A percentile compares a stretch with the other conserved stretches of the same genome.
These are phyloP conservation scores for Saimiri boliviensis DNA, from an alignment of 2,113 vertebrate species.

Conservation along the genomic window DNA sequence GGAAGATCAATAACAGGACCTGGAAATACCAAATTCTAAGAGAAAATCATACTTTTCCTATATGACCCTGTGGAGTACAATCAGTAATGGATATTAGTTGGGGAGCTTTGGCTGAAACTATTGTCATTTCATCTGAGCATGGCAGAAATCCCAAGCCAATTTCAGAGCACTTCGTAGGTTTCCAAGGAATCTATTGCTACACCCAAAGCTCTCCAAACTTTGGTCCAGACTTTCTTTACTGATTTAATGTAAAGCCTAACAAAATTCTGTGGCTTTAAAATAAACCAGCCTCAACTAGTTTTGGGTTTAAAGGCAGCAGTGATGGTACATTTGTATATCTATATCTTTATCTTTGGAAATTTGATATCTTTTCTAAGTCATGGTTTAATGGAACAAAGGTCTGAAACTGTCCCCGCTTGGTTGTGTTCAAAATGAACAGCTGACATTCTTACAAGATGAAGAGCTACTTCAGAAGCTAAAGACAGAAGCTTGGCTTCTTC, in stretches of 20 bases:
- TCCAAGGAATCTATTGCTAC: conserved; percentile 13
- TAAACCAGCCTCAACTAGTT: conserved; percentile 17
- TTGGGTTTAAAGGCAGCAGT: conserved; percentile 39
- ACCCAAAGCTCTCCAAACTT: conserved; percentile 44
- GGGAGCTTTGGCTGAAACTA: neutral
- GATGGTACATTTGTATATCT: conserved; percentile 49
- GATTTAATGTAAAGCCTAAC: conserved; percentile 63
- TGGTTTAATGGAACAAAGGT: conserved; percentile 64
- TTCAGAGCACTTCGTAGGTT: conserved; percentile 29
- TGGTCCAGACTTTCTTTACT: conserved; percentile 33
- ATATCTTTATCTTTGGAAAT: conserved; percentile 54
- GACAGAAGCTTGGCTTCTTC: conserved; percentile 69
- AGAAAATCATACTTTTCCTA: neutral
- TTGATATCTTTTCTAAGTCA: conserved; percentile 61
- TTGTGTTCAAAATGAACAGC: conserved; percentile 62
- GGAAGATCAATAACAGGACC: neutral
- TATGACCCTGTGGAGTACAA: neutral
- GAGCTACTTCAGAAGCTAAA: conserved; percentile 61
- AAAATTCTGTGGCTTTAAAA: conserved; percentile 67
- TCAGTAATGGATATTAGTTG: neutral
- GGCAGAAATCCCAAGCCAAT: conserved; percentile 50
- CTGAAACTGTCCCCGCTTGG: conserved; percentile 52
- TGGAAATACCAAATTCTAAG: neutral
- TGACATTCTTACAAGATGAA: conserved; percentile 66
- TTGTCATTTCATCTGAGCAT: conserved; percentile 24